phyloP scores from a whole-genome alignment of 1,140 invertebrate genomes.

The Laupala kohalensis region DNA sequence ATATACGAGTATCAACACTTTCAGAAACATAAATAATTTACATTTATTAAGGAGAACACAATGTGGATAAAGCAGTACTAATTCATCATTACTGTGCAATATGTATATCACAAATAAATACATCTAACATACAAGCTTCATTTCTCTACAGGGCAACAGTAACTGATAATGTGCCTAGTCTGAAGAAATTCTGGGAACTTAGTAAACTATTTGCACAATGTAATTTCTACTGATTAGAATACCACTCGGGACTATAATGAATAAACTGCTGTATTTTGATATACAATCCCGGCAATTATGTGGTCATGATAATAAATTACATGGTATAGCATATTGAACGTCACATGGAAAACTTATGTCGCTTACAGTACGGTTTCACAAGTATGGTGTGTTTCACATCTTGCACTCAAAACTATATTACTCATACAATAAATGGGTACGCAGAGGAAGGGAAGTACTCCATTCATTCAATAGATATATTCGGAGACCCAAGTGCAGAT shows the following conservation, averaged over 20 bases:
- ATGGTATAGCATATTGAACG: neutral
- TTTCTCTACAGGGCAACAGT: neutral
- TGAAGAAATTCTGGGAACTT: neutral
- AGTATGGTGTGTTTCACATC: neutral
- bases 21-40: conserved; percentile 5
- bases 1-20: neutral
- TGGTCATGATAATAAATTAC: neutral
- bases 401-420: neutral
- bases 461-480: neutral
- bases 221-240: neutral
- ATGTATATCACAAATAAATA: conserved; percentile 9
- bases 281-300: neutral
- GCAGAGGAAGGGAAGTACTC: neutral
- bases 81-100: neutral
- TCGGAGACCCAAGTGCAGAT: neutral
- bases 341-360: neutral
- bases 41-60: conserved; percentile 4
- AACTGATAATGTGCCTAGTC: neutral
- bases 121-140: conserved; percentile 6
- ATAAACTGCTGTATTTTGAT: neutral
- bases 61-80: neutral
- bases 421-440: neutral
- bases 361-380: neutral
- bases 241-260: neutral
- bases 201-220: neutral